Percentiles rank a stretch among this genome's conserved stretches.
Conservation (phyloP, 2,888 invertebrate genomes). For the Sphinx pinastri region DNA sequence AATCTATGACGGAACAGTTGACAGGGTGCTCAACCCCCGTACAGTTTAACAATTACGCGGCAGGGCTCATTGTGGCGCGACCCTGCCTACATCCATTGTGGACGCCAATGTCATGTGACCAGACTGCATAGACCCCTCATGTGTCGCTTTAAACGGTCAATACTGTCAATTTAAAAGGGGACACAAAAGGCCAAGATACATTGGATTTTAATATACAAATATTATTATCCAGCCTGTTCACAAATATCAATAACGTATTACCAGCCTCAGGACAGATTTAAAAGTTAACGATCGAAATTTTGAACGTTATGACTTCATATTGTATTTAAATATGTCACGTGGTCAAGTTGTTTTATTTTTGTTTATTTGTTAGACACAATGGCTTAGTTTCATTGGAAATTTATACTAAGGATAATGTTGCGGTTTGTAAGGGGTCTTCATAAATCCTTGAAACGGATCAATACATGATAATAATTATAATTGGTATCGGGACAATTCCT, state of each 20-base stretch:
- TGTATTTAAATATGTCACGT: constrained; percentile 39
- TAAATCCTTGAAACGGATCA: not conserved
- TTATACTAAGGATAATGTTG: not conserved
- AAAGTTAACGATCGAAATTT: constrained; percentile 75
- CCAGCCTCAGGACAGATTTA: constrained; percentile 77
- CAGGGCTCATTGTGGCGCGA: constrained; percentile 78
- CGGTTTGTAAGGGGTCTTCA: too few relatives aligned
- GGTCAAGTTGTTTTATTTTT: not conserved
- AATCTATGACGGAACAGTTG: constrained; percentile 76
- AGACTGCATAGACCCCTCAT: constrained; percentile 47
- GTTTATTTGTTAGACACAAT: not conserved
- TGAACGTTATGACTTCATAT: constrained; percentile 60
- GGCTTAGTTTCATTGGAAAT: not conserved
- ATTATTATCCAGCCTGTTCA: constrained; percentile 82
- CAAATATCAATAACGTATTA: constrained; percentile 84
- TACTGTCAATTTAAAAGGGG: constrained; percentile 37
- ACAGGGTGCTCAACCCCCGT: constrained; percentile 80
- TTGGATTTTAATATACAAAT: constrained; percentile 73
- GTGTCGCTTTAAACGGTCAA: constrained; percentile 39
- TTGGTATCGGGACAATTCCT: not conserved
- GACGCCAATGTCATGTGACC: constrained; percentile 66
- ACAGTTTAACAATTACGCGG: constrained; percentile 82
- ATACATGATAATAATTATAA: not conserved
- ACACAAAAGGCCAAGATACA: constrained; percentile 54
- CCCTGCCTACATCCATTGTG: constrained; percentile 80